These are phyloP conservation scores for Orthosia gracilis DNA, from an alignment of 2,888 invertebrate species.

Conservation along the genomic window DNA sequence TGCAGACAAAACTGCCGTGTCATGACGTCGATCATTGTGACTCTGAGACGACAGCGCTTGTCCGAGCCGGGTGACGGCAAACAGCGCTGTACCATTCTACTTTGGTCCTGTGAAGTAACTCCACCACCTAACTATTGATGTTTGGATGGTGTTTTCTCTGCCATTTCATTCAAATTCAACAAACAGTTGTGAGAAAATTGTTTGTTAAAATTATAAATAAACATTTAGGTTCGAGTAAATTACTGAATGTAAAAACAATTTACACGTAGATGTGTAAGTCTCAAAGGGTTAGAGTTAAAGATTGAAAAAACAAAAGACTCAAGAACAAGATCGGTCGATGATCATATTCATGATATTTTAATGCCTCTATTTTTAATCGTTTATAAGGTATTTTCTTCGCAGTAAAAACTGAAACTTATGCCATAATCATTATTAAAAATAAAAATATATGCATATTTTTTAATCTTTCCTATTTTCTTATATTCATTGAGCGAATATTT, in stretches of 20 bases:
- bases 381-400: neutral
- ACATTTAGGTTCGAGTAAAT: neutral
- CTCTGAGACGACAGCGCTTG: constrained; percentile 87
- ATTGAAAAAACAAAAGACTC: no score
- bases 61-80: constrained; percentile 82
- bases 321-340: no score
- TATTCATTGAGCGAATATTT: neutral
- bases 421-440: neutral
- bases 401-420: neutral
- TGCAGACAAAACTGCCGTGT: constrained; percentile 75
- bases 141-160: no score
- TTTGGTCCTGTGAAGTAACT: constrained; percentile 53
- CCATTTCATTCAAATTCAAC: no score
- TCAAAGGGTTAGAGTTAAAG: no score
- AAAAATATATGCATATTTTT: constrained; percentile 40
- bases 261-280: no score
- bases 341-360: neutral
- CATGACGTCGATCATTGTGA: constrained; percentile 88
- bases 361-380: neutral
- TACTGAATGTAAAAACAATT: no score
- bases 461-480: neutral
- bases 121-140: no score
- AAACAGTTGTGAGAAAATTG: no score
- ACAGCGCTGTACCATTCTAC: constrained; percentile 75
- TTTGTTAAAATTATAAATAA: no score